A percentile compares a stretch with the other conserved stretches of the same genome.
Conservation (phyloP, 2,113 vertebrate species). For the Machaerirhynchus nigripectus region DNA sequence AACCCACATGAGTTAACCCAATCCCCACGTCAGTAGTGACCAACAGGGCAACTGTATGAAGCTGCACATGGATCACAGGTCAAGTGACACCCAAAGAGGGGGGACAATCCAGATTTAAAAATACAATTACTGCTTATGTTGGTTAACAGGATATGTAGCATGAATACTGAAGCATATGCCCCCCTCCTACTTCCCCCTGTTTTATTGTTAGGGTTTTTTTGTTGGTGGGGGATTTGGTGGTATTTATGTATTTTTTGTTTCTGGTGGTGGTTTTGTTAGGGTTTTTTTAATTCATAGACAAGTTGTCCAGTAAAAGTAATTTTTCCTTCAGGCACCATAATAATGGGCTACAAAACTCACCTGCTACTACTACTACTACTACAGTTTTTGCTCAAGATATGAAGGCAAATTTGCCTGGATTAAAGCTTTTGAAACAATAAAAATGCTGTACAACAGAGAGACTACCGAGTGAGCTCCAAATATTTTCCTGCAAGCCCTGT, state of each 20-base stretch:
- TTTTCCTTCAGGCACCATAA: background rate
- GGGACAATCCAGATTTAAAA: background rate
- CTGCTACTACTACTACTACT: background rate
- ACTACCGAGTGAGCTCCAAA: background rate
- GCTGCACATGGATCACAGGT: background rate
- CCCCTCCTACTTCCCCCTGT: fast-evolving
- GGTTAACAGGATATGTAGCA: background rate
- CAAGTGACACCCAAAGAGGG: background rate
- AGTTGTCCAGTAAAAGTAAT: background rate
- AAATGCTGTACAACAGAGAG: background rate
- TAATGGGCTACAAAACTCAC: background rate
- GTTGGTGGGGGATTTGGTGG: background rate
- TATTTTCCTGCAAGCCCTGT: background rate
- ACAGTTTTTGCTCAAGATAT: background rate
- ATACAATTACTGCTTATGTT: background rate
- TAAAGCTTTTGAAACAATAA: background rate
- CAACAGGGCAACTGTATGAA: fast-evolving
- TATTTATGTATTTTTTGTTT: background rate
- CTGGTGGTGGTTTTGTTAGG: background rate
- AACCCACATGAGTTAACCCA: background rate
- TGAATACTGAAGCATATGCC: background rate
- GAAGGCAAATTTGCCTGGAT: background rate
- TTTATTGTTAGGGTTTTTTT: background rate
- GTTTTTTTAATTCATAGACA: background rate
- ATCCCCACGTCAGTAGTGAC: background rate